Conservation (phyloP, 1,140 invertebrate species). For the Camponotus floridanus region DNA sequence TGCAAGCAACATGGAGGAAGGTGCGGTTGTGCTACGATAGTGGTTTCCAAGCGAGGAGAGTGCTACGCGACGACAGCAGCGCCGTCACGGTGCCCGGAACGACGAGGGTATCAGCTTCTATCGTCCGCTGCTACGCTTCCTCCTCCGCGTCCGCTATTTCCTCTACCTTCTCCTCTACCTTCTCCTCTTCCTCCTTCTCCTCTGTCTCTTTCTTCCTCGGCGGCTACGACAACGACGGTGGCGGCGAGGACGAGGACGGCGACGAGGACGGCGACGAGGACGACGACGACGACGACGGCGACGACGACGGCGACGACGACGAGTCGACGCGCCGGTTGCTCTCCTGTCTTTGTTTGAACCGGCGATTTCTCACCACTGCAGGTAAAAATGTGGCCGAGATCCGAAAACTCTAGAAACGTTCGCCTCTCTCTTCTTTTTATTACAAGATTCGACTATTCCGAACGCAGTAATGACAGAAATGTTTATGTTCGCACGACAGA, state of each 20-base stretch:
- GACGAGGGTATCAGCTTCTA: conserved; percentile 63
- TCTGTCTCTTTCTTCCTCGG: not conserved
- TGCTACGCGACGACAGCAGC: conserved; percentile 59
- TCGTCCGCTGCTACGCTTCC: conserved; percentile 53
- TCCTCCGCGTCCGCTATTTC: conserved; percentile 3
- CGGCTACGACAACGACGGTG: not conserved
- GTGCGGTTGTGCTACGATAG: conserved; percentile 76
- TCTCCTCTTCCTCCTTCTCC: conserved; percentile 11
- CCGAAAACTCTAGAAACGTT: conserved; percentile 20
- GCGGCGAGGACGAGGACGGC: not conserved
- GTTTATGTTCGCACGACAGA: conserved; percentile 15
- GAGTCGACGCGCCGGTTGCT: conserved; percentile 60
- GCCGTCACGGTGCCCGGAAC: conserved; percentile 68
- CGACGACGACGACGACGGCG: not conserved
- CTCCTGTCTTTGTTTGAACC: conserved; percentile 71
- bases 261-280: not conserved
- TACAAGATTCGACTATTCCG: conserved; percentile 9
- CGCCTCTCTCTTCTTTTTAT: not conserved
- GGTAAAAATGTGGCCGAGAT: conserved; percentile 69
- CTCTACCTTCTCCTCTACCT: conserved; percentile 4
- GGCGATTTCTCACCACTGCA: conserved; percentile 65
- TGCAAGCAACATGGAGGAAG: conserved; percentile 76
- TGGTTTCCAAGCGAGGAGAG: conserved; percentile 71
- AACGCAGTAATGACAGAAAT: not conserved
- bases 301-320: not conserved